Evolutionary conservation across 1,140 invertebrate genomes (phyloP).

Genomic region (Oryzaephilus surinamensis): DNA sequence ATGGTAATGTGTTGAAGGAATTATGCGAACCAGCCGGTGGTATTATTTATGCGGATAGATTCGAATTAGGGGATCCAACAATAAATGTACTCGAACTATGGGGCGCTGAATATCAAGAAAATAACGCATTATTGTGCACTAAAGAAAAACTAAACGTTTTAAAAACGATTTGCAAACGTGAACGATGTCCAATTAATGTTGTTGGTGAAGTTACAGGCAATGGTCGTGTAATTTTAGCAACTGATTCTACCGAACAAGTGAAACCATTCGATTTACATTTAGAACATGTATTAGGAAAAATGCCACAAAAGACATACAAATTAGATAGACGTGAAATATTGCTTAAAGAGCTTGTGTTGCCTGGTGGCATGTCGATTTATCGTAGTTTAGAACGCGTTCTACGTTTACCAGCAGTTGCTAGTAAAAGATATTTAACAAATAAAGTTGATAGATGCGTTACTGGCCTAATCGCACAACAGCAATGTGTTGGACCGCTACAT

Average conservation of each 20-base stretch:
- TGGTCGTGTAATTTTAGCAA: conserved; percentile 63
- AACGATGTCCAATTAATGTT: conserved; percentile 86
- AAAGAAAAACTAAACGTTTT: conserved; percentile 53
- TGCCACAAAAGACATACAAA: conserved; percentile 66
- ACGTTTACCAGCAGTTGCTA: conserved; percentile 80
- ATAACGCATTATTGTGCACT: conserved; percentile 75
- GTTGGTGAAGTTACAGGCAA: conserved; percentile 86
- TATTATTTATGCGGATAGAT: conserved; percentile 76
- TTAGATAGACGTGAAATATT: conserved; percentile 33
- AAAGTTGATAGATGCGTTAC: conserved; percentile 94
- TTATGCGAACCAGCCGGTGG: conserved; percentile 89
- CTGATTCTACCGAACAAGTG: conserved; percentile 33
- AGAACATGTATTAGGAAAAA: conserved; percentile 73
- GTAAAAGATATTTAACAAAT: conserved; percentile 92
- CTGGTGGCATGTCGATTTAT: conserved; percentile 43
- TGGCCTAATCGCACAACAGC: conserved; percentile 92
- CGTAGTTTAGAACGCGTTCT: conserved; percentile 72
- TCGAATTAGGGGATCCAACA: conserved; percentile 89
- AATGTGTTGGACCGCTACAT: conserved; percentile 93
- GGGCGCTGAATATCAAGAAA: conserved; percentile 98
- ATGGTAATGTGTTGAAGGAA: conserved; percentile 97
- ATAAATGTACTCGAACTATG: conserved; percentile 88
- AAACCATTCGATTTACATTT: conserved; percentile 75
- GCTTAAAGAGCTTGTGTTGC: conserved; percentile 40
- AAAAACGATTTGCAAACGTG: conserved; percentile 65